Evolutionary conservation across 1,140 invertebrate species (phyloP), one percentile per base, ranked within the genome.

Genomic region (Ips typographus): DNA sequence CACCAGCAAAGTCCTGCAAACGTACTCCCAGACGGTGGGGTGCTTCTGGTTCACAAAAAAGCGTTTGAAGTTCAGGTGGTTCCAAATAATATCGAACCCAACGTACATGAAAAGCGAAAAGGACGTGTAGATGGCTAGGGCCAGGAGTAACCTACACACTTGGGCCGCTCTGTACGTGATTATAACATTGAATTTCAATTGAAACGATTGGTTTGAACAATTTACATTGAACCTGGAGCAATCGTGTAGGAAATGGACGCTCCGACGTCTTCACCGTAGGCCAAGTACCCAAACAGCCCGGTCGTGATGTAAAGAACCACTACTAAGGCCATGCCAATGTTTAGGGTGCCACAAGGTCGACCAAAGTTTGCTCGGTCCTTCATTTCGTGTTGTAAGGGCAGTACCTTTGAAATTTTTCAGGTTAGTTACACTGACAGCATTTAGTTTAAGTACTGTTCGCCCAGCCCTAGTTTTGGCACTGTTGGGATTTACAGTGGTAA

Each of bases 311-410:
- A 94, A 2, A 94, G 75, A 6, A 84, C 70, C 2, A 89, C 84
- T 43, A 94, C 92, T 2, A 84, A 80, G 2, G 85, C 76, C 93
- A 95, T 94, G 1, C 89, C 88, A 1, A 87, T 82, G 76, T 94
- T 93, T 1, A 94, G 76, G 0, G 94, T 90, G 3, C 93, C 93
- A 61, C 80, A 88, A 6, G 83, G 80, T 7, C 86, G 88, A 0
- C 85, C 85, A 81, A 94, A 94, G 7, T 80, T 80, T 75, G 86
- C 83, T 0, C 91, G 91, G 0, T 85, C 86, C 76, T 89, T 89
- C 92, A 95, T 94, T 77, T 93, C 91, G 75, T 94, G 94, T 77
- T 94, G 91, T 65, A 94, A 76, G 0, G 93, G 93, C 77, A 94
- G 84, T 44, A 94, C 91, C 91, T 94, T 65, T 22, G 22, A 22